A percentile compares a stretch with the other conserved stretches of the same genome.
Evolutionary conservation across 2,113 vertebrate species (phyloP).

Genomic region (Pseudolaguvia tuberculata): DNA sequence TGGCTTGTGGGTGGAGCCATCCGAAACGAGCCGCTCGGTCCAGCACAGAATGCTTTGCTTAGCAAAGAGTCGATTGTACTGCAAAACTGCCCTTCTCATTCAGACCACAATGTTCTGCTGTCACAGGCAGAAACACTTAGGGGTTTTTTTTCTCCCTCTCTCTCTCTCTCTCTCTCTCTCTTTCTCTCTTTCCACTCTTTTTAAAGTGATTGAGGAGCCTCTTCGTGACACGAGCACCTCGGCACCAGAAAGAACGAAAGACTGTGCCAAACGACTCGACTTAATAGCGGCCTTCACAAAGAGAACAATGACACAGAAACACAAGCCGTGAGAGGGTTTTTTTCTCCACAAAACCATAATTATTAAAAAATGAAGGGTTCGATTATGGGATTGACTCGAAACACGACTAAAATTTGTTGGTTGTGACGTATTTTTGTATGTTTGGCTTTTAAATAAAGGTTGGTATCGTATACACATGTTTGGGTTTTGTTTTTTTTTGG

Average conservation of each 20-base stretch:
- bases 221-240: slow-evolving; percentile 47
- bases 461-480: not conserved
- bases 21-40: slow-evolving; percentile 29
- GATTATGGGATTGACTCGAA: too few relatives aligned
- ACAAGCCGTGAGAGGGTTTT: slow-evolving; percentile 9
- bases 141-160: not conserved
- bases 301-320: slow-evolving; percentile 35
- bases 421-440: not conserved
- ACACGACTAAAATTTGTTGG: not conserved
- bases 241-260: slow-evolving; percentile 45
- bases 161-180: not conserved
- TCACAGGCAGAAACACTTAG: slow-evolving; percentile 45
- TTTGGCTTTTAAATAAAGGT: not conserved
- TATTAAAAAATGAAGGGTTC: slow-evolving; percentile 15
- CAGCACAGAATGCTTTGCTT: slow-evolving; percentile 42
- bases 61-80: slow-evolving; percentile 45
- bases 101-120: slow-evolving; percentile 53
- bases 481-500: too few relatives aligned
- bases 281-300: slow-evolving; percentile 24
- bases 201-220: slow-evolving; percentile 51
- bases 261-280: slow-evolving; percentile 37
- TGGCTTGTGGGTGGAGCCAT: not conserved
- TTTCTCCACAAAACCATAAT: not conserved
- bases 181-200: slow-evolving; percentile 7
- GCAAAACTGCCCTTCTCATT: slow-evolving; percentile 46